These are phyloP conservation scores for Anthonomus grandis DNA, from an alignment of 1,140 invertebrate species.

Conservation along the genomic window DNA sequence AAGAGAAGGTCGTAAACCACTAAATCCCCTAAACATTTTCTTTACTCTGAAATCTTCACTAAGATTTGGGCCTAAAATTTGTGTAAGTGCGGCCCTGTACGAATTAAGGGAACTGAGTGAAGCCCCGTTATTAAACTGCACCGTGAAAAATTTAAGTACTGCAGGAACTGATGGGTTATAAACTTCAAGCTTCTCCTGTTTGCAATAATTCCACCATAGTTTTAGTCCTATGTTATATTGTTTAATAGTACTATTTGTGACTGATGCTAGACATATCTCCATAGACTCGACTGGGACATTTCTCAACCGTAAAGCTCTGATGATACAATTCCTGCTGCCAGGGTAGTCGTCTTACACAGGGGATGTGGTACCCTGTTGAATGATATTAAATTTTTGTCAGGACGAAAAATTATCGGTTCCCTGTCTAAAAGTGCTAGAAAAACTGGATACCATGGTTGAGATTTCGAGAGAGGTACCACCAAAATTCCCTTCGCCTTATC, in stretches of 20 bases:
- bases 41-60: conserved; percentile 4
- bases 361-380: neutral
- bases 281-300: neutral
- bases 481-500: neutral
- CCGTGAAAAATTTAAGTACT: neutral
- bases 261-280: neutral
- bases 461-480: neutral
- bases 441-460: neutral
- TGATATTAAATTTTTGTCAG: neutral
- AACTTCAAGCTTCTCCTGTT: neutral
- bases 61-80: too few relatives aligned
- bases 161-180: neutral
- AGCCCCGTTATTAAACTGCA: neutral
- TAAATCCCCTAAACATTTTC: neutral
- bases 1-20: neutral
- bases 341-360: neutral
- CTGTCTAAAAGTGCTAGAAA: neutral
- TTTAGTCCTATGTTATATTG: neutral
- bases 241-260: neutral
- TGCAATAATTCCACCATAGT: neutral
- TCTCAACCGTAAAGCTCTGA: neutral
- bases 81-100: neutral
- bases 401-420: neutral
- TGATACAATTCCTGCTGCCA: neutral
- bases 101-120: neutral